Conservation (phyloP, 2,888 invertebrate genomes). For the Cryptus viduatorius region DNA sequence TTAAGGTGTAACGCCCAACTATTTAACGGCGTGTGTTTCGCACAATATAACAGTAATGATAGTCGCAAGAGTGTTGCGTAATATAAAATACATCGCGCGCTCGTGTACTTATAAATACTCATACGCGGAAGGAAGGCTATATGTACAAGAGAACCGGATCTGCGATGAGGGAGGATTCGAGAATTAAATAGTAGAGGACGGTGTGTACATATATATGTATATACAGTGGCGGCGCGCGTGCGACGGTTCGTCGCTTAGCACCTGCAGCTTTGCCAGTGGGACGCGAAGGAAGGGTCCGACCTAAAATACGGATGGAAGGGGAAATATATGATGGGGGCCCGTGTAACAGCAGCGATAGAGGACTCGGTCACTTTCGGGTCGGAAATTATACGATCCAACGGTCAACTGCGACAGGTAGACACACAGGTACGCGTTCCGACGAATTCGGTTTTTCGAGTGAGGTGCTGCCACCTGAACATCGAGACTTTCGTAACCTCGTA, state of each 20-base stretch:
- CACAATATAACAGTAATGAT: conserved; percentile 37
- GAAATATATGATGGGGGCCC: not conserved
- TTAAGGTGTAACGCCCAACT: conserved; percentile 41
- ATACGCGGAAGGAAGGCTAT: not conserved
- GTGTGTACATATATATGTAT: not conserved
- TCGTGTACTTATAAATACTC: not conserved
- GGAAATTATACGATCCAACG: conserved; percentile 12
- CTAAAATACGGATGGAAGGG: not conserved
- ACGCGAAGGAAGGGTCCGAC: conserved; percentile 32
- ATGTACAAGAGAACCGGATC: conserved; percentile 18
- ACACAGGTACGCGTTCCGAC: conserved; percentile 32
- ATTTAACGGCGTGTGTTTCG: conserved; percentile 31
- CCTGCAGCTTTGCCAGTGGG: conserved; percentile 29
- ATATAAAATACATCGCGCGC: not conserved
- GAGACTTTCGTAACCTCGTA: not conserved
- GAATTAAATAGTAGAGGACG: conserved; percentile 33
- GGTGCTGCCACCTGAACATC: conserved; percentile 76
- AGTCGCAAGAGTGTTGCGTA: conserved; percentile 24
- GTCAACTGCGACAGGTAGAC: conserved; percentile 23
- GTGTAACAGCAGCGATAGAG: not conserved
- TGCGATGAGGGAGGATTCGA: conserved; percentile 30
- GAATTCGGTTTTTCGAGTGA: conserved; percentile 67
- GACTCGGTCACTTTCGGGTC: conserved; percentile 8
- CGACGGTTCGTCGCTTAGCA: conserved; percentile 50
- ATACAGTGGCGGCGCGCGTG: conserved; percentile 26